A percentile compares a stretch with the other conserved stretches of the same genome.
Conservation (phyloP, 2,113 vertebrate genomes). For the Salminus brasiliensis region DNA sequence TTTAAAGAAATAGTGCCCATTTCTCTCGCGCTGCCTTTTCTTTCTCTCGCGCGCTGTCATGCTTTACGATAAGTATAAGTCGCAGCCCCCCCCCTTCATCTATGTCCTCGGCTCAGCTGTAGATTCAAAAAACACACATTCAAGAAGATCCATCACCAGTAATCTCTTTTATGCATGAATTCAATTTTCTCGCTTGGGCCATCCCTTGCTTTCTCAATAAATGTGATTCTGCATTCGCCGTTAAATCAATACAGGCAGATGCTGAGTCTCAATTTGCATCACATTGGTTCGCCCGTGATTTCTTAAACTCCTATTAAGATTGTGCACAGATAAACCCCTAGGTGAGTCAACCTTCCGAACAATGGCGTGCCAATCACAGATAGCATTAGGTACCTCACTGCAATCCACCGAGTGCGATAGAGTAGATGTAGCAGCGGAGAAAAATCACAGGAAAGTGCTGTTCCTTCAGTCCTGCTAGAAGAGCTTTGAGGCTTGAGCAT, state of each 20-base stretch:
- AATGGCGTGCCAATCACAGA: slow-evolving; percentile 37
- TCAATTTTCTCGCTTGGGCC: slow-evolving; percentile 54
- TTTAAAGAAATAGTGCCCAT: slow-evolving; percentile 57
- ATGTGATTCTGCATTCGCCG: slow-evolving; percentile 54
- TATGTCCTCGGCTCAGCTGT: slow-evolving; percentile 43
- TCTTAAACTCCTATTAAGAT: slow-evolving; percentile 50
- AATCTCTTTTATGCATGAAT: slow-evolving; percentile 56
- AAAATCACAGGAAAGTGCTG: neutral
- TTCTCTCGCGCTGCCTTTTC: neutral
- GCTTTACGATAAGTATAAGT: slow-evolving; percentile 55
- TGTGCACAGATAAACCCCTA: slow-evolving; percentile 19
- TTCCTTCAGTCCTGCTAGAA: neutral
- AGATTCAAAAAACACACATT: slow-evolving; percentile 49
- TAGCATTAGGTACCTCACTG: neutral
- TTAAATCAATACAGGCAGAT: slow-evolving; percentile 42
- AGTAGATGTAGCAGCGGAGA: neutral
- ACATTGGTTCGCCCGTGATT: slow-evolving; percentile 38
- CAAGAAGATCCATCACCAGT: slow-evolving; percentile 56
- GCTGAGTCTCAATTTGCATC: slow-evolving; percentile 50
- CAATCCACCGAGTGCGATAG: neutral
- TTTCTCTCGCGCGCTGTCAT: slow-evolving; percentile 24
- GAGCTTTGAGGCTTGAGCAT: too few relatives aligned
- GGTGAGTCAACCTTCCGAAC: slow-evolving; percentile 23
- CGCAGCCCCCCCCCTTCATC: slow-evolving; percentile 40
- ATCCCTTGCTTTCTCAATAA: slow-evolving; percentile 45